phyloP scores from a whole-genome alignment of 2,113 vertebrate genomes.

The Eubucco bourcierii region DNA sequence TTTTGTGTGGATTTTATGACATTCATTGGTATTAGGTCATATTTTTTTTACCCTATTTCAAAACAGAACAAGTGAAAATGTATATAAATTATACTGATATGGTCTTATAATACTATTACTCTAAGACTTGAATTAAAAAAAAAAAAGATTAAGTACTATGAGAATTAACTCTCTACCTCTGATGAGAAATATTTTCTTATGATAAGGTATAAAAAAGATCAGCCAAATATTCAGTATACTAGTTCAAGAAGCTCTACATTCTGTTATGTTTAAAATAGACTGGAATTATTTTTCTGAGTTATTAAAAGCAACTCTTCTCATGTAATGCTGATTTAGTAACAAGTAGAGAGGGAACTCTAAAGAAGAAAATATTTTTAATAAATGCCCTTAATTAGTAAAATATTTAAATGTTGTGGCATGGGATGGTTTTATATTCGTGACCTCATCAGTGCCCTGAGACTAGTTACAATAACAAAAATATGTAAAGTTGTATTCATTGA shows the following conservation, averaged over 20 bases:
- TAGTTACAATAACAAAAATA: not conserved
- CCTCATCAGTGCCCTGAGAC: not conserved
- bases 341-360: not conserved
- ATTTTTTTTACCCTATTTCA: not conserved
- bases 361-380: not conserved
- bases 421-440: not conserved
- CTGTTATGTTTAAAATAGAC: not conserved
- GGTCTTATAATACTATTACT: not conserved
- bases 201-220: not conserved
- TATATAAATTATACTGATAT: accelerated
- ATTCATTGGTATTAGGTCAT: not conserved
- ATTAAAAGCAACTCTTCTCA: not conserved
- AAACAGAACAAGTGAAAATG: not conserved
- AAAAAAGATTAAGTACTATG: not conserved
- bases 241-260: not conserved
- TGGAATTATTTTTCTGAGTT: not conserved
- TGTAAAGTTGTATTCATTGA: not conserved
- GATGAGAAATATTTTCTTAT: not conserved
- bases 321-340: not conserved
- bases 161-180: not conserved
- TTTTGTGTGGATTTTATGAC: not conserved
- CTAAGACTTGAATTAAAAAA: not conserved
- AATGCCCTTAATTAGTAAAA: not conserved
- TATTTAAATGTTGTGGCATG: not conserved
- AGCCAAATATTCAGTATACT: not conserved